phyloP scores from a whole-genome alignment of 92 coral and sea anemone species.

The Epizoanthus scotinus region DNA sequence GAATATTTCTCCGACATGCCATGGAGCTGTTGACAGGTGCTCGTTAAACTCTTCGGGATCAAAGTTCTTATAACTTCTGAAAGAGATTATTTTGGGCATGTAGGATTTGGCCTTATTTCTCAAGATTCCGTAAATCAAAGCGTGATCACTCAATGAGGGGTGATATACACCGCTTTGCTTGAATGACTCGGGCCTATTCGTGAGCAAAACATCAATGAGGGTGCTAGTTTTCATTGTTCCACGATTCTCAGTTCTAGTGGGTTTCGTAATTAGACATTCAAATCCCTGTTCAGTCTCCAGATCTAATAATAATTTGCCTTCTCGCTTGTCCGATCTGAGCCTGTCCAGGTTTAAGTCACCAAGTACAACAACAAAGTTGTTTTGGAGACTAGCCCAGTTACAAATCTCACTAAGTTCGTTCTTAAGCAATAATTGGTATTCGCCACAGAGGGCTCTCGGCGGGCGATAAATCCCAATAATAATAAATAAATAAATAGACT shows the following conservation, averaged over 20 bases:
- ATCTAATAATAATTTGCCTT: conserved; percentile 45
- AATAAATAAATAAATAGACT: no score
- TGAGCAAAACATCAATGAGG: no score
- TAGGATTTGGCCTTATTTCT: conserved; percentile 24
- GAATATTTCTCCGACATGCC: no score
- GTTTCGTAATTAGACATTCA: conserved; percentile 14
- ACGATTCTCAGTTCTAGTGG: conserved; percentile 19
- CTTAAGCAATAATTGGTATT: conserved; percentile 43
- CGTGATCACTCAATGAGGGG: conserved; percentile 16
- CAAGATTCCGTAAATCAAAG: not conserved
- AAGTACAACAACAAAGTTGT: conserved; percentile 12
- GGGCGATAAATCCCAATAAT: conserved; percentile 63
- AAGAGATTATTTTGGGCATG: conserved; percentile 45
- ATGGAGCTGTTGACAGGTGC: conserved; percentile 11
- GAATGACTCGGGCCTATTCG: conserved; percentile 34
- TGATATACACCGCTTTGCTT: conserved; percentile 8
- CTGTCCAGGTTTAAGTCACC: conserved; percentile 44
- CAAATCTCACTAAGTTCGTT: conserved; percentile 44
- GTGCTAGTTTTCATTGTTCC: no score
- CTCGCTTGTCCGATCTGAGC: conserved; percentile 29
- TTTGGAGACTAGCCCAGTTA: conserved; percentile 41
- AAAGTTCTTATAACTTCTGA: conserved; percentile 38
- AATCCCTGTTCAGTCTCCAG: conserved; percentile 39
- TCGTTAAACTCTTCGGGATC: conserved; percentile 14
- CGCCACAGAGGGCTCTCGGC: conserved; percentile 55